phyloP scores from a whole-genome alignment of 2,888 invertebrate genomes.

The Cybosia mesomella region DNA sequence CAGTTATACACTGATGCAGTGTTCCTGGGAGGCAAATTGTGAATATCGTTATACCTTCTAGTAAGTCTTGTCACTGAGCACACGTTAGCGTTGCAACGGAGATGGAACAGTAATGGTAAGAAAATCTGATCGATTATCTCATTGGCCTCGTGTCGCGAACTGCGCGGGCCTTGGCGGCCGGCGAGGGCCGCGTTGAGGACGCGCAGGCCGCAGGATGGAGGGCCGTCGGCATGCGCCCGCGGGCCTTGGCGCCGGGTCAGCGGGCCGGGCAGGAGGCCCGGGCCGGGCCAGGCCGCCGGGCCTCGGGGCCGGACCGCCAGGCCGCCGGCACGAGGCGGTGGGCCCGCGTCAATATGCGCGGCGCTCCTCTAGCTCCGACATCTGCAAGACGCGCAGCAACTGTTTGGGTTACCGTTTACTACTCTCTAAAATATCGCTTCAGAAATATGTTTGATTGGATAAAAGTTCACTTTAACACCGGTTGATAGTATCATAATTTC shows the following conservation, averaged over 20 bases:
- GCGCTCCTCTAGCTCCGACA: conserved; percentile 80
- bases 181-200: conserved; percentile 12
- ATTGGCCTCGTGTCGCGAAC: conserved; percentile 5
- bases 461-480: too few relatives aligned
- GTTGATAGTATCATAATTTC: too few relatives aligned
- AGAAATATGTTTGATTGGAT: background rate
- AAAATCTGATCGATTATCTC: conserved; percentile 15
- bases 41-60: conserved; percentile 2
- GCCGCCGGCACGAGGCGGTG: conserved; percentile 50
- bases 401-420: conserved; percentile 14
- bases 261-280: conserved; percentile 37
- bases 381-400: conserved; percentile 57
- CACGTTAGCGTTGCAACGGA: background rate
- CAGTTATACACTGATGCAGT: background rate
- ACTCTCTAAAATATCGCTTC: background rate
- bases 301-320: conserved; percentile 33
- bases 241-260: conserved; percentile 50
- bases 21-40: conserved; percentile 3
- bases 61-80: background rate
- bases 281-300: conserved; percentile 2
- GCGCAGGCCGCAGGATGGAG: conserved; percentile 8
- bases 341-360: conserved; percentile 80
- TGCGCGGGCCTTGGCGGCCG: conserved; percentile 16
- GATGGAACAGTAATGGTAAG: background rate
- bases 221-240: conserved; percentile 23